A percentile compares a stretch with the other conserved stretches of the same genome.
phyloP scores from a whole-genome alignment of 1,140 invertebrate species.

The Leptestheria dahalacensis region DNA sequence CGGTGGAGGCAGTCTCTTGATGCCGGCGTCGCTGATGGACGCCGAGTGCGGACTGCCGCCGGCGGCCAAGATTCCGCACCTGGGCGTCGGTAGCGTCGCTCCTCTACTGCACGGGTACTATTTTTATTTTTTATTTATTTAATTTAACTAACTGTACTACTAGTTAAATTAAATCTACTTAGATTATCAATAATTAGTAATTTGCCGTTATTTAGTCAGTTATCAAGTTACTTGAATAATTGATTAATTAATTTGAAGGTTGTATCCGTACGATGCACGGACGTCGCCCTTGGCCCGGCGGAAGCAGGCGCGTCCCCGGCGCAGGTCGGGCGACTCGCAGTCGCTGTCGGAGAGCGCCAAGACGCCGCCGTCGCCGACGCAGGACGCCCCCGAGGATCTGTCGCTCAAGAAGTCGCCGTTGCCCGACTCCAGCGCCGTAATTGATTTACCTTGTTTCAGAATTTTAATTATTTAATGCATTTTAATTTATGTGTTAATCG shows the following conservation, averaged over 20 bases:
- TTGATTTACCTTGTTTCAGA: too few species aligned
- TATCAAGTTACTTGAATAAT: too few species aligned
- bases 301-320: constrained; percentile 52
- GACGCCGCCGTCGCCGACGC: constrained; percentile 14
- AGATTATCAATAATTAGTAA: too few species aligned
- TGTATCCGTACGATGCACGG: neutral
- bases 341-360: neutral
- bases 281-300: neutral
- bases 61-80: neutral
- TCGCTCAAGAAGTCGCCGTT: constrained; percentile 22
- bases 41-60: neutral
- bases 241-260: too few species aligned
- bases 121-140: too few species aligned
- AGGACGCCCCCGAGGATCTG: constrained; percentile 18
- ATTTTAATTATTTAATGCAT: too few species aligned
- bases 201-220: too few species aligned
- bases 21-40: neutral
- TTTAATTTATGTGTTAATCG: too few species aligned
- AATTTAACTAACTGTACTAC: too few species aligned
- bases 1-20: neutral
- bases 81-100: neutral
- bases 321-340: constrained; percentile 56
- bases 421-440: neutral
- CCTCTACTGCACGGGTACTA: neutral
- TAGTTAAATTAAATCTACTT: too few species aligned